Percentiles rank a stretch among this genome's conserved stretches.
phyloP scores from a whole-genome alignment of 2,888 invertebrate genomes.

The Acanthosepion pharaonis region DNA sequence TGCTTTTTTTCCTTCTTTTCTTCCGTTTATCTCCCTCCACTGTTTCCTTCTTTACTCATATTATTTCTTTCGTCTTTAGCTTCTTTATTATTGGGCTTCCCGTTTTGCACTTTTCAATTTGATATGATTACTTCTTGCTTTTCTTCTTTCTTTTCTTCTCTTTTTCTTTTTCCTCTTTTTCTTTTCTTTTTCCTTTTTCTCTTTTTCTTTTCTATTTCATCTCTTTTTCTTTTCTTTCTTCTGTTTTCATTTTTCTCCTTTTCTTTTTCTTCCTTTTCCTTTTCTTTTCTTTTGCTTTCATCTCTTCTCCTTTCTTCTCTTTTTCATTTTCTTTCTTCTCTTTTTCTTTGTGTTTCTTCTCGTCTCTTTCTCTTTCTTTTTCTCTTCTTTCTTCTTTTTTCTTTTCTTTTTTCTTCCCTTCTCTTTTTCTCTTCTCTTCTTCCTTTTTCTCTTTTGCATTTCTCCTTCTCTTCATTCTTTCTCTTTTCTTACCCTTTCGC shows the following conservation, averaged over 20 bases:
- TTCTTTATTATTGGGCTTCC: neutral
- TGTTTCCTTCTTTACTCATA: neutral
- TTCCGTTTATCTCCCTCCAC: neutral
- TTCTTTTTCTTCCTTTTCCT: too few species aligned
- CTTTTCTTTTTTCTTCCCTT: too few species aligned
- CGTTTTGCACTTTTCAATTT: neutral
- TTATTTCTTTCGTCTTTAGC: neutral
- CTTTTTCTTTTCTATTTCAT: neutral
- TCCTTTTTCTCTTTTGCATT: too few species aligned
- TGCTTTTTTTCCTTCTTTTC: neutral
- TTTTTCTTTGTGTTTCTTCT: too few species aligned
- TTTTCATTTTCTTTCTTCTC: neutral
- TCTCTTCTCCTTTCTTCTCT: too few species aligned
- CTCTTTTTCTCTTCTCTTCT: too few species aligned
- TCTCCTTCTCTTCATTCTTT: too few species aligned
- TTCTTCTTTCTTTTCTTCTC: neutral
- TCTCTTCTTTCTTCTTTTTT: neutral
- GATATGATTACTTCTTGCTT: neutral
- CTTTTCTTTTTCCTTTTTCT: neutral
- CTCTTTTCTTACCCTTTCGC: too few species aligned
- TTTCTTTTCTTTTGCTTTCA: neutral
- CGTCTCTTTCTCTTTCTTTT: too few species aligned
- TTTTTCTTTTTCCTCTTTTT: neutral
- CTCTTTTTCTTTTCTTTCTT: too few species aligned
- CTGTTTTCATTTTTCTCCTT: too few species aligned